Percentiles rank a stretch among this genome's conserved stretches.
Evolutionary conservation across 2,888 invertebrate genomes (phyloP).

Genomic region (Sisyra nigra): DNA sequence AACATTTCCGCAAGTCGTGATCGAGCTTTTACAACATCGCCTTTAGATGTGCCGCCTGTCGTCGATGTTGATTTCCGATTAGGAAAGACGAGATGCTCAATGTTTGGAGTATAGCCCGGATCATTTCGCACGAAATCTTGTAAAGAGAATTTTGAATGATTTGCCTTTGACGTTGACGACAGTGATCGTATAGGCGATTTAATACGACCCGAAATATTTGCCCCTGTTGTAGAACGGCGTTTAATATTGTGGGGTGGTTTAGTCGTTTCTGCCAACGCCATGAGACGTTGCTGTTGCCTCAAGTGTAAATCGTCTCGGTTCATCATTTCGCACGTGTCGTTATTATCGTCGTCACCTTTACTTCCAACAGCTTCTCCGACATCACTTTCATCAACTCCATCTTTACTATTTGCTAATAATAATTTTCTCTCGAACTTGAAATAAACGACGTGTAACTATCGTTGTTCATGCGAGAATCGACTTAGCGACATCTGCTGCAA

Average conservation of each 20-base stretch:
- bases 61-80: conserved; percentile 28
- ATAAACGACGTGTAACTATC: too few relatives aligned
- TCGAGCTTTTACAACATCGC: conserved; percentile 17
- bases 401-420: too few relatives aligned
- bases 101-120: conserved; percentile 27
- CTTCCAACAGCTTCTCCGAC: too few relatives aligned
- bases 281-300: too few relatives aligned
- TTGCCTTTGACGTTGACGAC: not conserved
- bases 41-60: conserved; percentile 12
- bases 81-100: conserved; percentile 39
- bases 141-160: conserved; percentile 11
- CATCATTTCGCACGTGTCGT: too few relatives aligned
- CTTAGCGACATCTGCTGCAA: too few relatives aligned
- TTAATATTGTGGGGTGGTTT: conserved; percentile 8
- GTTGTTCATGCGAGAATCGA: too few relatives aligned
- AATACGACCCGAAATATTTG: not conserved
- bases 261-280: too few relatives aligned
- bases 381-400: too few relatives aligned
- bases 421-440: too few relatives aligned
- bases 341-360: too few relatives aligned
- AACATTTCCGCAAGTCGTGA: conserved; percentile 37
- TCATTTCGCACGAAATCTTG: conserved; percentile 29
- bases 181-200: conserved; percentile 2
- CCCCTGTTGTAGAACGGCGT: not conserved
- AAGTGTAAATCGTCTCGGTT: too few relatives aligned